Evolutionary conservation across 2,888 invertebrate genomes (phyloP).

Genomic region (Lasioglossum lativentre): DNA sequence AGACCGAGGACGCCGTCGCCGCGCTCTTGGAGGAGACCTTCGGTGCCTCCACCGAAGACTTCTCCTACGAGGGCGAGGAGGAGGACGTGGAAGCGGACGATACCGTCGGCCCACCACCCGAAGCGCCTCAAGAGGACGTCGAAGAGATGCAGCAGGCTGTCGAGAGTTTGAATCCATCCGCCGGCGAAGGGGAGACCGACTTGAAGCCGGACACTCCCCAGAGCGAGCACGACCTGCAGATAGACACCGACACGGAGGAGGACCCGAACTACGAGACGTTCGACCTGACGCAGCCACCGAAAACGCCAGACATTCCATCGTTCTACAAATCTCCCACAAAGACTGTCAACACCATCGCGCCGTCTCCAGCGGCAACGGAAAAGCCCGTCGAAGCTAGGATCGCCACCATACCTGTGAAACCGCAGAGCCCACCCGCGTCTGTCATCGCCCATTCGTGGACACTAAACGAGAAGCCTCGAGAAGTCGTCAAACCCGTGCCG

Average conservation of each 20-base stretch:
- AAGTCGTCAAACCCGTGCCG: constrained; percentile 69
- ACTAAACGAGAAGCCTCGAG: constrained; percentile 85
- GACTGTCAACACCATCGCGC: constrained; percentile 59
- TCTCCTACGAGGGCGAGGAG: constrained; percentile 84
- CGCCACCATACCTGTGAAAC: constrained; percentile 62
- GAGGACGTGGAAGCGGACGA: constrained; percentile 84
- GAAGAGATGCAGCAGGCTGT: constrained; percentile 95
- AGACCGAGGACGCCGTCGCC: constrained; percentile 96
- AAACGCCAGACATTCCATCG: constrained; percentile 86
- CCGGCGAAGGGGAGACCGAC: constrained; percentile 83
- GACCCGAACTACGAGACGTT: constrained; percentile 85
- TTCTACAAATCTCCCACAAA: constrained; percentile 85
- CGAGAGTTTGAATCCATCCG: constrained; percentile 90
- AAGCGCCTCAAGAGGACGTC: constrained; percentile 89
- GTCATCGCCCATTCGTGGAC: constrained; percentile 88
- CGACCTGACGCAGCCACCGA: constrained; percentile 86
- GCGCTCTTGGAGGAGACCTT: constrained; percentile 95
- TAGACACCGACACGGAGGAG: constrained; percentile 95
- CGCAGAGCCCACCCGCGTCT: constrained; percentile 83
- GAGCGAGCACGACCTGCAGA: constrained; percentile 93
- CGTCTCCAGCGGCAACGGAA: constrained; percentile 62
- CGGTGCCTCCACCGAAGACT: constrained; percentile 86
- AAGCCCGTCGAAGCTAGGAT: constrained; percentile 70
- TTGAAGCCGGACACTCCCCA: constrained; percentile 94
- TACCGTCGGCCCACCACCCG: constrained; percentile 84